Evolutionary conservation across 2,113 vertebrate species (phyloP), one percentile per base, ranked within the genome.

Genomic region (Ascaphus truei): DNA sequence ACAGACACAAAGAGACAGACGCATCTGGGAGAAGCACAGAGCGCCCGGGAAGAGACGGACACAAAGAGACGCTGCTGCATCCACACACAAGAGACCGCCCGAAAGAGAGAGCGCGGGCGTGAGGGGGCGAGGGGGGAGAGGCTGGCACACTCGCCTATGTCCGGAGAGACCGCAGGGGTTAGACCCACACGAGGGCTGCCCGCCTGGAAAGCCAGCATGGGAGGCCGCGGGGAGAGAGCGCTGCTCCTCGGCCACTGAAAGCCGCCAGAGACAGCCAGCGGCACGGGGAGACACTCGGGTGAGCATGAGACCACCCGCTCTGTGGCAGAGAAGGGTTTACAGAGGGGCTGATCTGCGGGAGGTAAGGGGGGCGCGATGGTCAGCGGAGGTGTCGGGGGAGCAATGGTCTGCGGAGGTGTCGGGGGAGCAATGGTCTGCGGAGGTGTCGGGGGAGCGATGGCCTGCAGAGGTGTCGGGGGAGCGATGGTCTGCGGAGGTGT

Each of bases 131-230:
- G 23, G 57, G 26, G 4, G 22, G 37, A 16, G 9, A 41, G 23
- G 20, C 34, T 26, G 57, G 36, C 57, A n/a, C 41, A 15, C 57
- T 30, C 7, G 56, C 58, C 1, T 43, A 61, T 62, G 60, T 62
- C 60, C 60, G n/a, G 4, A 7, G 22, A 27, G 31, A 51, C 33
- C 18, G 31, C 47, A 20, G 23, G 18, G 18, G 30, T 18, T 36
- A 51, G 18, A 13, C 27, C 15, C 26, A 22, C 26, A 16, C 20
- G 26, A 16, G 59, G 16, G 37, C 41, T 48, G n/a, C 10, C 16
- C 23, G 33, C 62, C 62, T 34, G 23, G 25, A 52, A 48, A 65
- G 62, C 62, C 62, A 53, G 47, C 62, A 65, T 65, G 62, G 62
- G 48, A 52, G 62, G 62, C 48, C 34, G 12, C 34, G 33, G 62